Conservation (phyloP, 2,797 vertebrate species). For the Gymnopithys bicolor region DNA sequence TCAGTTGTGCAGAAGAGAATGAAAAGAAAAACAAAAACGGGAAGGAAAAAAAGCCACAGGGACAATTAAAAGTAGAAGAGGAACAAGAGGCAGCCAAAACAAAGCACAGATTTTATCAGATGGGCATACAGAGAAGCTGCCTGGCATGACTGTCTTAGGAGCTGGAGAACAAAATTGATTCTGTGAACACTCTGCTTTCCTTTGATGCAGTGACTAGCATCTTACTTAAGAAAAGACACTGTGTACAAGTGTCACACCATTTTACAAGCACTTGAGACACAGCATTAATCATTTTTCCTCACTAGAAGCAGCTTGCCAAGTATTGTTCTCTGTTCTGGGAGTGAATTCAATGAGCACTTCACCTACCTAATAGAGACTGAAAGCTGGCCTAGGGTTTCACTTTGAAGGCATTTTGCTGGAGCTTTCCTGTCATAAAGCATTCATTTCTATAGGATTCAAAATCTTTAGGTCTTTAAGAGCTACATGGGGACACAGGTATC, state of each 20-base stretch:
- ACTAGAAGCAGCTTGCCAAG: constrained; percentile 12
- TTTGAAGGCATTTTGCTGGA: constrained; percentile 38
- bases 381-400: constrained; percentile 2
- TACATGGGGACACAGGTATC: background rate
- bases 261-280: background rate
- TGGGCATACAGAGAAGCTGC: background rate
- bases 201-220: background rate
- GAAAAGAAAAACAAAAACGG: background rate
- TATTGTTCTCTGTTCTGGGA: constrained; percentile 42
- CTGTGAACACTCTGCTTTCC: background rate
- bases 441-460: constrained; percentile 35
- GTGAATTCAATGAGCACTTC: constrained; percentile 4
- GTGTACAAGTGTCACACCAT: background rate
- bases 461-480: background rate
- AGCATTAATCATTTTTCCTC: constrained; percentile 36
- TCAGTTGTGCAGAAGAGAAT: constrained; percentile 19
- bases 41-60: background rate
- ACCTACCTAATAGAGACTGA: constrained; percentile 52
- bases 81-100: background rate
- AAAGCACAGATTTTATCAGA: constrained; percentile 10
- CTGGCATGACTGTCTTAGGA: background rate
- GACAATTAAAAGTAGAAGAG: constrained; percentile 7
- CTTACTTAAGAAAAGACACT: constrained; percentile 19
- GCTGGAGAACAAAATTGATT: background rate
- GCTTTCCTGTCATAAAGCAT: constrained; percentile 33